Base-by-base conservation (phyloP, 2,113 vertebrate genomes). In the Coregonus clupeaformis region DNA sequence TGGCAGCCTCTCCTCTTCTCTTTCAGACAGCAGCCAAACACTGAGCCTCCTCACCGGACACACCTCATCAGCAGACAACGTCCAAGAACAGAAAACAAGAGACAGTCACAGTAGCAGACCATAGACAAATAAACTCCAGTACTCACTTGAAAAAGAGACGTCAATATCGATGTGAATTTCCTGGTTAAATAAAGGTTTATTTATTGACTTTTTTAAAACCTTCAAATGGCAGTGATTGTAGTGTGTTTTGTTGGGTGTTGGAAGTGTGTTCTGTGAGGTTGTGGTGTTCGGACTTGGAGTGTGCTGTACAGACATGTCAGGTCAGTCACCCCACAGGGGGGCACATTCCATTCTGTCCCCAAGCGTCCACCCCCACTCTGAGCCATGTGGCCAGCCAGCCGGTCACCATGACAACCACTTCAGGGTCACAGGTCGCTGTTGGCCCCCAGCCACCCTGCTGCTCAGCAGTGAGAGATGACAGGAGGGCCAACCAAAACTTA, bases 301-400 rank as follows among this genome's bases (percentile, higher is more conserved):
- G 57, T 60, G 20, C n/a, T 60, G n/a, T 24, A 24, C 57, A 60
- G n/a, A 3, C 18, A 60, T 5, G n/a, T n/a, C 29, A 32, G 64
- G 82, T 80, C 80, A 84, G 49, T 74, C 32, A 52, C 27, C 69
- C 63, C 47, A 71, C 63, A 20, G 71, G 57, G 75, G 29, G 73
- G 73, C 81, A 86, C 83, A 89, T 87, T 90, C 83, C 78, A 81
- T 69, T 82, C 83, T 80, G 76, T 76, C 63, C 55, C 16, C 45
- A 29, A 63, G 78, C 80, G 76, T 78, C 66, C 14, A 45, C 68
- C 67, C 36, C 36, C 68, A 18, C 49, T 68, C 60, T 52, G 73
- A 71, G 29, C 79, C 74, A 68, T 60, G 63, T 57, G 60, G 36
- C 68, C 45, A 73, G 75, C 77, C 87, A 86, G 71, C 68, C 52